Base-by-base conservation (phyloP, 2,113 vertebrate species). In the Nothobranchius kuhntae region DNA sequence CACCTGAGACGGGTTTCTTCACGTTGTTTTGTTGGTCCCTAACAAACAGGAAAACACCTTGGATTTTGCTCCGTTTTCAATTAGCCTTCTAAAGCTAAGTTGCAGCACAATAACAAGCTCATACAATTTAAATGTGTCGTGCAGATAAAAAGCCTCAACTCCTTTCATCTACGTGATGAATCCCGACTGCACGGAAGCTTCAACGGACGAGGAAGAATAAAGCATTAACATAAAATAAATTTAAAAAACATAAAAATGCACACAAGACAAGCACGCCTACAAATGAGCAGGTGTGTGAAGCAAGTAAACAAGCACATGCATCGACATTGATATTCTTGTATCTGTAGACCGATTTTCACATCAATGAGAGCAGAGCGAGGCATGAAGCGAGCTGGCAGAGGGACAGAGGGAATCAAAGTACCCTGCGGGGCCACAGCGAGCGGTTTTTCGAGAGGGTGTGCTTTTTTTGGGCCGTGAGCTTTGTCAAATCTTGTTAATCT, bases 81-180 rank as follows among this genome's bases (percentile, higher is more conserved):
- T 89, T 86, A 87, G 64, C 70, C 76, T 63, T 75, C 78, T 59
- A 73, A 62, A 66, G 73, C 54, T 51, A 86, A 87, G 77, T 81
- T 60, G 67, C 53, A 67, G 56, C 77, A 82, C 68, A 82, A 84
- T 80, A 77, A 74, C 56, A 76, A 56, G 72, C 84, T 89, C 86
- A 89, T 89, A 81, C 69, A 88, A 91, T 91, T 87, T 82, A 88
- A 85, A 89, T 89, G 65, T 53, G 74, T 58, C 35, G 61, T 56
- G 69, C 63, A 71, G 73, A 82, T 78, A 68, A 83, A 80, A 81
- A 65, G 63, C 61, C 57, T 61, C 53, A 10, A 40, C 57, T 67
- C 76, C 83, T 90, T 88, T 91, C 74, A 89, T 90, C 81, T 81
- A 21, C 35, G 68, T 61, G 81, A 61, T 75, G 73, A 72, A 71